Base-by-base conservation (phyloP, 2,113 vertebrate genomes). In the Bungarus multicinctus region DNA sequence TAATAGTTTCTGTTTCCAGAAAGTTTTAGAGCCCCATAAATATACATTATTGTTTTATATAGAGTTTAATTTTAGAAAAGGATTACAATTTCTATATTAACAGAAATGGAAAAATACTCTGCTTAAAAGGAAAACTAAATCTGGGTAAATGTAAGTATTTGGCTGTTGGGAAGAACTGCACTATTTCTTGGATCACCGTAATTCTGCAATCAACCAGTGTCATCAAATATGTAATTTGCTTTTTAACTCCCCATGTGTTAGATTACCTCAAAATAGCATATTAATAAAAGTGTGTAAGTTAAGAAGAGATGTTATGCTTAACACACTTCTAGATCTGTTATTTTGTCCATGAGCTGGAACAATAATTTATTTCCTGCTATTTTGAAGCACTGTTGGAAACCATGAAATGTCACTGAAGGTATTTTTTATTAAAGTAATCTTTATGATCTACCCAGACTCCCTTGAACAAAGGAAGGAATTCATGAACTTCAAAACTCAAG, bases 401-500 rank as follows among this genome's bases (percentile, higher is more conserved):
- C 54, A 60, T 47, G n/a, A 16, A 11, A 22, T n/a, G 22, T 57
- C 52, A 45, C 11, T 47, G 39, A 39, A 57, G 5, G 20, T 4
- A 87, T 34, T 64, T 86, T 52, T 22, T 9, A 87, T 87, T 90
- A 20, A 50, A 89, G 30, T 22, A 22, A 6, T 52, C 14, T 2
- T 27, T 12, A 1, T 9, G 1, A 11, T 60, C 69, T 47, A 74
- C n/a, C 69, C 69, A 74, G n/a, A 39, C 16, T 39, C 69, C 16
- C 2, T 39, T 81, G 16, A 0, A 0, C 3, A 90, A 50, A 23
- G 54, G 92, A 92, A 53, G 86, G 90, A 85, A 30, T 10, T 92
- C 91, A 94, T 93, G 2, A 0, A 2, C 5, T n/a, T 0, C 10
- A 58, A 57, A 89, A 39, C 57, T 85, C 0, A 22, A 39, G 0